Conservation (phyloP, 2,888 invertebrate genomes). For the Hoplodrina ambigua region DNA sequence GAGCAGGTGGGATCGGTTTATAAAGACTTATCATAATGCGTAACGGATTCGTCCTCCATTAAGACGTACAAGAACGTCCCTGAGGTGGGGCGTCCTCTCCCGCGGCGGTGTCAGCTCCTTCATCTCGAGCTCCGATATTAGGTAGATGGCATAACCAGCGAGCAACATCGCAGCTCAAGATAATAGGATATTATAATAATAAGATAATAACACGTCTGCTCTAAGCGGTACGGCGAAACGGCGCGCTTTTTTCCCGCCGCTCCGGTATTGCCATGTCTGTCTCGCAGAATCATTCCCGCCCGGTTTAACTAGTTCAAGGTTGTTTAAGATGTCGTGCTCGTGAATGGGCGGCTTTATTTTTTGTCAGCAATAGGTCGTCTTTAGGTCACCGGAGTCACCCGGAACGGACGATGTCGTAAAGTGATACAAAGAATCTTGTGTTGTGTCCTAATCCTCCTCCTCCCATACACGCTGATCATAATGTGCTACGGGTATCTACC, state of each 20-base stretch:
- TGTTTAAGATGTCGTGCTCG: conserved; percentile 73
- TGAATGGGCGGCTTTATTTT: conserved; percentile 87
- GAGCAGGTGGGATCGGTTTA: conserved; percentile 42
- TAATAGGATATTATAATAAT: conserved; percentile 84
- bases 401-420: conserved; percentile 78
- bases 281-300: conserved; percentile 80
- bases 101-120: conserved; percentile 45
- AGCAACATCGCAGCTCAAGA: conserved; percentile 67
- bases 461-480: conserved; percentile 61
- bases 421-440: conserved; percentile 77
- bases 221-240: conserved; percentile 82
- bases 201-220: conserved; percentile 88
- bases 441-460: conserved; percentile 38
- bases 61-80: conserved; percentile 29
- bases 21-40: conserved; percentile 48
- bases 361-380: conserved; percentile 84
- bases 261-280: conserved; percentile 81
- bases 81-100: conserved; percentile 41
- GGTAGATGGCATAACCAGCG: conserved; percentile 50
- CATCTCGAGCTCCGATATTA: conserved; percentile 43
- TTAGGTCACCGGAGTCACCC: conserved; percentile 86
- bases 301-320: conserved; percentile 89
- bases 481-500: conserved; percentile 64
- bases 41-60: conserved; percentile 42
- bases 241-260: conserved; percentile 76